A percentile compares a stretch with the other conserved stretches of the same genome.
These are phyloP conservation scores for Clarias macrocephalus DNA, from an alignment of 2,113 vertebrate species.

Conservation along the genomic window DNA sequence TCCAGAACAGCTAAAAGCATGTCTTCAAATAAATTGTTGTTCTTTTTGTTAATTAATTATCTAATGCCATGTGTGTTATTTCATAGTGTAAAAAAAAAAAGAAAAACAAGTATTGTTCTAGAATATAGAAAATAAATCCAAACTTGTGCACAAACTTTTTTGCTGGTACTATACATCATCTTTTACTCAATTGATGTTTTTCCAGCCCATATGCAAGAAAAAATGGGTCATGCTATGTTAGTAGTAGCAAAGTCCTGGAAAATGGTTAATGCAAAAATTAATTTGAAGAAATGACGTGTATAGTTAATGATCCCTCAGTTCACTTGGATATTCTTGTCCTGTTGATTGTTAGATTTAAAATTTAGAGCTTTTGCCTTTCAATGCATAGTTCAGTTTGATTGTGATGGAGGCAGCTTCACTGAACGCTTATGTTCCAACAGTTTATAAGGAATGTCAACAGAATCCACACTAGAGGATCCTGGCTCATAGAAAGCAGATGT, in stretches of 20 bases:
- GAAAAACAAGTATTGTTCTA: too few species aligned
- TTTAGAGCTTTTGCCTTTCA: background rate
- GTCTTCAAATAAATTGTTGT: too few species aligned
- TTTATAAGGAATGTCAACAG: background rate
- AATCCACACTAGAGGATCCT: background rate
- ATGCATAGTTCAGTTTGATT: background rate
- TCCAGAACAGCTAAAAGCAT: too few species aligned
- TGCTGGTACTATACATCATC: background rate
- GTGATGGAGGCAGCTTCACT: background rate
- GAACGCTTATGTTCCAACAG: background rate
- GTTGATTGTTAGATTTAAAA: background rate
- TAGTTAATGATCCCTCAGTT: background rate
- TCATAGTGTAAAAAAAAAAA: too few species aligned
- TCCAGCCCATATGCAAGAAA: background rate
- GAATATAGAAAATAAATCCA: too few species aligned
- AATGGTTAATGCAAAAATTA: background rate
- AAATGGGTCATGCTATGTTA: slow-evolving; percentile 12
- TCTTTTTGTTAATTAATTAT: too few species aligned
- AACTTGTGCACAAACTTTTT: too few species aligned
- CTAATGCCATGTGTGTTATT: too few species aligned
- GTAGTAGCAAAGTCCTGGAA: background rate
- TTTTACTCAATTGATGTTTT: background rate
- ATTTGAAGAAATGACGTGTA: background rate
- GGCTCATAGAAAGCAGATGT: slow-evolving; percentile 18
- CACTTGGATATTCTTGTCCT: background rate